Evolutionary conservation across 2,888 invertebrate genomes (phyloP), one percentile per base, ranked within the genome.

Genomic region (Drosophila cyrtoloma): DNA sequence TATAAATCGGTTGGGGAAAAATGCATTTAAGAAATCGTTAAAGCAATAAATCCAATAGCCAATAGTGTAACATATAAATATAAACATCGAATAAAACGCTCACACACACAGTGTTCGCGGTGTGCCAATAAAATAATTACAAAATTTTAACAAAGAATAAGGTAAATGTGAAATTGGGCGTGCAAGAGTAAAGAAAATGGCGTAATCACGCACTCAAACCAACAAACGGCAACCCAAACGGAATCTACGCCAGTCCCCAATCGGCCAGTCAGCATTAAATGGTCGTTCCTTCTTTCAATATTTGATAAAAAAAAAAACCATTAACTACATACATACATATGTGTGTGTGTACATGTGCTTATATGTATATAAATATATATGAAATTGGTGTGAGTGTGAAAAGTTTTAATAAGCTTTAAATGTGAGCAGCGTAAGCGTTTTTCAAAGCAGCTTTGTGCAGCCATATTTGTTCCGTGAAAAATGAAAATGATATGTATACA

Each of bases 131-230:
- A 79, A 71, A 55, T 62, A 53, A 42, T 57, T 57, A 26, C 22
- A 22, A n/a, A 60, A 56, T 70, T 75, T 65, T 58, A 69, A 75
- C 60, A 68, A 67, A 78, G 52, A 77, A 47, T 47, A 47, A 87
- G 91, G 91, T 87, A 90, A 89, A 78, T 84, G 78, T 81, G 81
- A 81, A 76, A 89, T 87, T 81, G 87, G 87, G 87, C 87, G 87
- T 87, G 89, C 90, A 84, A 68, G 75, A 75, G 76, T 71, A 85
- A 89, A 87, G 89, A 87, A 87, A 90, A 87, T 87, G 87, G 87
- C 87, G 87, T 87, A 87, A 87, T 90, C 87, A 86, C 88, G 89
- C 84, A 89, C 87, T 80, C 77, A 84, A 79, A 86, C 80, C 67
- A 74, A 74, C 78, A 81, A 87, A 89, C 84, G 74, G 72, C 72